phyloP scores from a whole-genome alignment of 2,888 invertebrate species.

The Eupithecia subumbrata region DNA sequence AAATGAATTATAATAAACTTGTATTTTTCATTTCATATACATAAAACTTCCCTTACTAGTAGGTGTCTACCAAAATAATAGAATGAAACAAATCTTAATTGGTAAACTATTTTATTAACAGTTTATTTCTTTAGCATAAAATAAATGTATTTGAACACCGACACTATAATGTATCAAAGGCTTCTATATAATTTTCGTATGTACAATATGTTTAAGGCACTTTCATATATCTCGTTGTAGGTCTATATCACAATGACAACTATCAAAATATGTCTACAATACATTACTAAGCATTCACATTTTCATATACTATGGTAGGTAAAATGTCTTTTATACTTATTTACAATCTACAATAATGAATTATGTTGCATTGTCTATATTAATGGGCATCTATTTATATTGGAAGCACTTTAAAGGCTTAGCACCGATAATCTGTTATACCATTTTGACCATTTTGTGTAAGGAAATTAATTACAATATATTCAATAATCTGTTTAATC shows the following conservation, averaged over 20 bases:
- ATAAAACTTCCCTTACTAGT: neutral
- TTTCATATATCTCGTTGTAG: slow-evolving; percentile 68
- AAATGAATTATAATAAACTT: slow-evolving; percentile 77
- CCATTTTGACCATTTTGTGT: neutral
- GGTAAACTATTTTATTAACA: slow-evolving; percentile 71
- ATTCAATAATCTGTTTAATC: neutral
- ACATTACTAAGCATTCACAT: slow-evolving; percentile 48
- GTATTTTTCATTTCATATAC: slow-evolving; percentile 21
- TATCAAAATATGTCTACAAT: slow-evolving; percentile 49
- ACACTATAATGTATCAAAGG: slow-evolving; percentile 48
- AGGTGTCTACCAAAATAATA: neutral
- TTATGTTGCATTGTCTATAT: slow-evolving; percentile 27
- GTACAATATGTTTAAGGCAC: slow-evolving; percentile 69
- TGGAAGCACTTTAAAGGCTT: slow-evolving; percentile 55
- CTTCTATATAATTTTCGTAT: slow-evolving; percentile 56
- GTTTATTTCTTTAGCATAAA: slow-evolving; percentile 61
- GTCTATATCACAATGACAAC: slow-evolving; percentile 79
- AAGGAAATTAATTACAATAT: neutral
- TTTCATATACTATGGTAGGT: slow-evolving; percentile 42
- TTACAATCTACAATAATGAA: slow-evolving; percentile 48
- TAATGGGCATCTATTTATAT: slow-evolving; percentile 19
- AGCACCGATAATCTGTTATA: slow-evolving; percentile 22
- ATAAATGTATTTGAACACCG: slow-evolving; percentile 55
- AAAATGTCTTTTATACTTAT: slow-evolving; percentile 51
- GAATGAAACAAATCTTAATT: slow-evolving; percentile 33